Conservation (phyloP, 2,797 vertebrate genomes). For the Glossophaga mutica region DNA sequence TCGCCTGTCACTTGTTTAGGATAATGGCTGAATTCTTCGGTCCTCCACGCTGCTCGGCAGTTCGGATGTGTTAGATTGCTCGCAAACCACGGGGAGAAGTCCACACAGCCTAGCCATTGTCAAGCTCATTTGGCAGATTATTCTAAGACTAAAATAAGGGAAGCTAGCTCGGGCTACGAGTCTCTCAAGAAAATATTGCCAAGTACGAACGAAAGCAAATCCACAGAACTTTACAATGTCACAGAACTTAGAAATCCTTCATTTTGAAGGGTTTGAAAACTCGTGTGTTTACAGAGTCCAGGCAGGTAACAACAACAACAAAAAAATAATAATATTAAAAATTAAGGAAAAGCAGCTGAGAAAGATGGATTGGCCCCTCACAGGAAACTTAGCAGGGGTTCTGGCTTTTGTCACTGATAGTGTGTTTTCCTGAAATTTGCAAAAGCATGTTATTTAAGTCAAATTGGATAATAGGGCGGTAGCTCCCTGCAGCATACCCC, state of each 20-base stretch:
- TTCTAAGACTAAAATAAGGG: conserved; percentile 35
- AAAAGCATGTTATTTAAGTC: background rate
- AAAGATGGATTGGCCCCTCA: background rate
- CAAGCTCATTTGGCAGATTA: conserved; percentile 62
- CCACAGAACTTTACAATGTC: background rate
- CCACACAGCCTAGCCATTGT: conserved; percentile 11
- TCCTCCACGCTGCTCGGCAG: conserved; percentile 58
- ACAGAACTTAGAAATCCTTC: background rate
- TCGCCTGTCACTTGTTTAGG: conserved; percentile 65
- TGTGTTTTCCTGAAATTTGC: background rate
- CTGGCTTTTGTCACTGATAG: rapidly evolving
- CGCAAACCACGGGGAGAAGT: conserved; percentile 21
- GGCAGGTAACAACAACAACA: background rate
- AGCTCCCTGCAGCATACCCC: background rate
- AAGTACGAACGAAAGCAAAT: conserved; percentile 55
- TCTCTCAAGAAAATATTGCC: conserved; percentile 58
- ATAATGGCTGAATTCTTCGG: conserved; percentile 50
- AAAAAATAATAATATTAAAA: background rate
- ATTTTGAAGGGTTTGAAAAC: background rate
- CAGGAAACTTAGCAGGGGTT: background rate
- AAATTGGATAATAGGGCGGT: background rate
- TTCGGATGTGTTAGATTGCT: conserved; percentile 20
- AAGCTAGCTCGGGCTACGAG: background rate
- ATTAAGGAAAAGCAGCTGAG: background rate
- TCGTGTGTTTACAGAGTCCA: background rate